Evolutionary conservation across 2,888 invertebrate genomes (phyloP), one percentile per base, ranked within the genome.

Genomic region (Heliconius ethilla): DNA sequence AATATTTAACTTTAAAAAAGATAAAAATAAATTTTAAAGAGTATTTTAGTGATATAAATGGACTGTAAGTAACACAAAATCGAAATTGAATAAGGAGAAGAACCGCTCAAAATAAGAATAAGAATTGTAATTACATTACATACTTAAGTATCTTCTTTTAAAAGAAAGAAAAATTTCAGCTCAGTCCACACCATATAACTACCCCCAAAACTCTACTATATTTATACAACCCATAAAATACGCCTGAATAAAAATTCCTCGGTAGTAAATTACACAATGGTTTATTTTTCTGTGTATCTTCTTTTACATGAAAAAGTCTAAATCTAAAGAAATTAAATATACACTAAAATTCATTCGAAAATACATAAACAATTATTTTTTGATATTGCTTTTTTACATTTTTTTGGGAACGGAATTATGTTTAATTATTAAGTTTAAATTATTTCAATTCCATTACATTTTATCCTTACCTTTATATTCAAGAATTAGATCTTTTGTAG

Each of bases 401-500:
- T 18, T 45, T 18, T 51, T 13, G 0, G 45, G 15, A 45, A 15
- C n/a, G 4, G n/a, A 67, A 67, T 67, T 5, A 40, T 7, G 40
- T 67, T 15, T 10, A 67, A 13, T 67, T 67, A 13, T 29, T 1
- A 55, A 5, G 29, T 29, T 51, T n/a, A n/a, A 72, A 33, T 33
- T 6, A 29, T 55, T 70, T 29, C n/a, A 22, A 33, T 55, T 59
- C 13, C n/a, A n/a, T 55, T 72, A 59, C 3, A n/a, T 55, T 55
- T 55, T 70, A n/a, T 51, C 55, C 70, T 59, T 33, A 29, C 55
- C 29, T n/a, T 72, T 72, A 55, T 59, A 33, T 72, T 55, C 11
- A 13, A 9, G 55, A 33, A 51, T 65, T 67, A 67, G 51, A 55
- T 75, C 37, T 67, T 55, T 67, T 75, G n/a, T 55, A 51, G 55